Conservation (phyloP, 2,888 invertebrate species). For the Drosophila lacicola region DNA sequence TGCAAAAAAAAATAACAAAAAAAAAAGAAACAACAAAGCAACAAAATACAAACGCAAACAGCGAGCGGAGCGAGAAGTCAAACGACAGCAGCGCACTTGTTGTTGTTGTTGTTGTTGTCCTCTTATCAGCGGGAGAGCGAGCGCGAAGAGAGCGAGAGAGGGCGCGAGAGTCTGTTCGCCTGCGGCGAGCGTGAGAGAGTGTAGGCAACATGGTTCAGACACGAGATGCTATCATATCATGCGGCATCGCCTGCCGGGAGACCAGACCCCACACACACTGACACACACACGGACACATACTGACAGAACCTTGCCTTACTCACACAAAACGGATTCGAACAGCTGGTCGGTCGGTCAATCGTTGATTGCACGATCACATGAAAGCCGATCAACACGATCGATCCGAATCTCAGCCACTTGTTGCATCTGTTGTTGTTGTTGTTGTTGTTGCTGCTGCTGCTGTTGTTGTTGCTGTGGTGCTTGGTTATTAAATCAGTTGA, state of each 20-base stretch:
- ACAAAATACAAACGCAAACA: conserved; percentile 35
- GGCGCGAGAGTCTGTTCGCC: conserved; percentile 33
- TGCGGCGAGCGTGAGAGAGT: conserved; percentile 28
- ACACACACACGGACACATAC: conserved; percentile 4
- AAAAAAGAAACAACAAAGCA: conserved; percentile 22
- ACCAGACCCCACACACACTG: conserved; percentile 60
- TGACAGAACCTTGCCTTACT: conserved; percentile 62
- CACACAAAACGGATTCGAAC: conserved; percentile 74
- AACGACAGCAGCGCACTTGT: conserved; percentile 19
- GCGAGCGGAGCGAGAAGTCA: conserved; percentile 20
- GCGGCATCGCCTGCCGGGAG: conserved; percentile 60
- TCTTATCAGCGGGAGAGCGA: conserved; percentile 73
- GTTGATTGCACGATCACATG: conserved; percentile 46
- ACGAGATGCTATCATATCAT: conserved; percentile 49
- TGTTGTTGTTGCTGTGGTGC: conserved; percentile 21
- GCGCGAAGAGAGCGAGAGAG: conserved; percentile 24
- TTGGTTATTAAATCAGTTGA: conserved; percentile 60
- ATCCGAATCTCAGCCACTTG: conserved; percentile 60
- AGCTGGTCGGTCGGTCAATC: conserved; percentile 62
- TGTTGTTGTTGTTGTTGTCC: conserved; percentile 39
- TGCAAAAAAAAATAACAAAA: conserved; percentile 49
- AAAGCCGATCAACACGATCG: conserved; percentile 49
- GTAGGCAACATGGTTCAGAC: conserved; percentile 24
- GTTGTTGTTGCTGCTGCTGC: conserved; percentile 41
- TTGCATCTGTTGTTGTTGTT: conserved; percentile 60